These are phyloP conservation scores for Physocephala rufipes DNA, from an alignment of 2,888 invertebrate genomes.

Conservation along the genomic window DNA sequence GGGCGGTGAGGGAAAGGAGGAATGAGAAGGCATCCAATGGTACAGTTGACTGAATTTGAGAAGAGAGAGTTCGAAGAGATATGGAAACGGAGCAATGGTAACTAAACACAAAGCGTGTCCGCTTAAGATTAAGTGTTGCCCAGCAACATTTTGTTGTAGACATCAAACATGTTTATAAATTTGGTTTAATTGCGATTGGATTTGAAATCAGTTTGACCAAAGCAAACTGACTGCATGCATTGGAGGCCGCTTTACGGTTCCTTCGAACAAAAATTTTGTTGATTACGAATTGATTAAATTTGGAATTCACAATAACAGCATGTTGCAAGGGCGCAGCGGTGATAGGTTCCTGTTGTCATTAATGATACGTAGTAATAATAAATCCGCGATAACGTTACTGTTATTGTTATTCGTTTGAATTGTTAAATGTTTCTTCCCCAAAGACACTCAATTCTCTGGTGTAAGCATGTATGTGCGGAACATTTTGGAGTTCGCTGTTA, in stretches of 20 bases:
- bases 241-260: too few relatives aligned
- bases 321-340: conserved; percentile 14
- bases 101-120: neutral
- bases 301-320: conserved; percentile 14
- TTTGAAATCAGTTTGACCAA: too few relatives aligned
- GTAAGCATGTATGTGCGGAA: neutral
- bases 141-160: conserved; percentile 29
- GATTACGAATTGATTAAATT: too few relatives aligned
- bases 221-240: too few relatives aligned
- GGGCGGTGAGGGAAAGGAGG: neutral
- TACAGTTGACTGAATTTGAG: too few relatives aligned
- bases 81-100: neutral
- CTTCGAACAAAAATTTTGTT: too few relatives aligned
- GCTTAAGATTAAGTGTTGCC: neutral
- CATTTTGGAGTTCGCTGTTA: conserved; percentile 9
- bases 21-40: neutral
- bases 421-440: conserved; percentile 26
- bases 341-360: neutral
- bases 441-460: conserved; percentile 33
- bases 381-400: conserved; percentile 24
- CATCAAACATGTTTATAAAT: too few relatives aligned
- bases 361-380: conserved; percentile 6
- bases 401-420: neutral
- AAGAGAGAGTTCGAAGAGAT: neutral
- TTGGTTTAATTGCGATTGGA: too few relatives aligned